phyloP scores from a whole-genome alignment of 2,113 vertebrate species.

The Emydocephalus ijimae region DNA sequence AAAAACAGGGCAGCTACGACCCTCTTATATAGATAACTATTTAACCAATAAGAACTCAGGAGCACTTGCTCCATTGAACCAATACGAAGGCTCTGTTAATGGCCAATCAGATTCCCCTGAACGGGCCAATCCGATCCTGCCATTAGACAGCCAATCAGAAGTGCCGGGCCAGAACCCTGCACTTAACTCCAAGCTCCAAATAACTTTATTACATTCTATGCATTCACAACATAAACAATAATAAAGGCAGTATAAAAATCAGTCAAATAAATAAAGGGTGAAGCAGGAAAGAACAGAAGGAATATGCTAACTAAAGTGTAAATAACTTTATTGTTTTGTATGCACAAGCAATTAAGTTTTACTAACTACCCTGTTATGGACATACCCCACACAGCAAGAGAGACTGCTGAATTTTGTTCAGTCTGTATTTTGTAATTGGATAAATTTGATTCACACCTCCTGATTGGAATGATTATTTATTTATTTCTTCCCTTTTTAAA shows the following conservation, averaged over 20 bases:
- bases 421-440: background rate
- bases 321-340: background rate
- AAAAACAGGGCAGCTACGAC: too few species aligned
- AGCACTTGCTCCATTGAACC: too few species aligned
- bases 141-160: too few species aligned
- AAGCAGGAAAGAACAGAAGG: background rate
- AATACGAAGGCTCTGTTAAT: too few species aligned
- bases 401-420: background rate
- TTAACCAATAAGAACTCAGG: too few species aligned
- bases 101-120: too few species aligned
- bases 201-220: too few species aligned
- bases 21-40: too few species aligned
- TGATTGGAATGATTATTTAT: background rate
- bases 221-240: background rate
- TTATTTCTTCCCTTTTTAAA: background rate
- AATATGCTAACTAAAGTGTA: background rate
- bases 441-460: background rate
- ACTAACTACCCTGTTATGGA: too few species aligned
- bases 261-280: background rate
- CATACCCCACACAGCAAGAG: background rate
- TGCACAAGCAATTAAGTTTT: background rate
- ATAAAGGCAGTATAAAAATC: background rate
- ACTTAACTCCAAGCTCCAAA: too few species aligned
- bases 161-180: too few species aligned
- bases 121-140: too few species aligned